Percentiles rank a stretch among this genome's conserved stretches.
phyloP scores from a whole-genome alignment of 92 coral and sea anemone genomes.

The Parazoanthus atlanticus region DNA sequence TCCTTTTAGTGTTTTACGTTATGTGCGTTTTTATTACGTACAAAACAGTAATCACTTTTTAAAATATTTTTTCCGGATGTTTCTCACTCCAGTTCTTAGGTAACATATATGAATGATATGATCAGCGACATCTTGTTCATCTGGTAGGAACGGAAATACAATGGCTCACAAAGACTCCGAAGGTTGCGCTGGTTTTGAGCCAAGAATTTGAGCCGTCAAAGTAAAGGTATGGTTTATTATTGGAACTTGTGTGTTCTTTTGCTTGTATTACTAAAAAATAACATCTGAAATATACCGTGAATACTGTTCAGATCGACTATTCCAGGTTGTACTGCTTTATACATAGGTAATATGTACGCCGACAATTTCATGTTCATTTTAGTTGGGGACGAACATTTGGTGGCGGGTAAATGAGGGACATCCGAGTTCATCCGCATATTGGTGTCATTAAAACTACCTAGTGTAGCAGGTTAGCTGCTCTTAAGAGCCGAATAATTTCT shows the following conservation, averaged over 20 bases:
- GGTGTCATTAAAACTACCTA: not conserved
- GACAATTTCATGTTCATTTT: not conserved
- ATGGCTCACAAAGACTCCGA: not conserved
- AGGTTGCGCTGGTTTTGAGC: not conserved
- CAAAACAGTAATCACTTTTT: too few species aligned
- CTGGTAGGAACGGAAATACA: not conserved
- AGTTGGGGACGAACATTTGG: not conserved
- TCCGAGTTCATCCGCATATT: not conserved
- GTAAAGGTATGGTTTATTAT: conserved; percentile 1
- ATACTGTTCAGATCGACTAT: not conserved
- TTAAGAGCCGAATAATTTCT: not conserved
- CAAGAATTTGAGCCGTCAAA: not conserved
- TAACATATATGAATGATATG: not conserved
- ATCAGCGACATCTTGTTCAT: not conserved
- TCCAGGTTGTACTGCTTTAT: too few species aligned
- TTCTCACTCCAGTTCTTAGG: not conserved
- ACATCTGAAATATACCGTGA: not conserved
- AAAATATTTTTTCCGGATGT: not conserved
- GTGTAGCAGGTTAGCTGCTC: too few species aligned
- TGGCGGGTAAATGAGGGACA: not conserved
- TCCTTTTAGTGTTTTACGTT: not conserved
- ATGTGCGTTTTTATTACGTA: not conserved
- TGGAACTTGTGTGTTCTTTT: not conserved
- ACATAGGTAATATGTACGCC: too few species aligned
- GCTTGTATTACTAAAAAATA: not conserved